Percentiles rank a stretch among this genome's conserved stretches.
These are phyloP conservation scores for Malachius bipustulatus DNA, from an alignment of 2,888 invertebrate genomes.

Conservation along the genomic window DNA sequence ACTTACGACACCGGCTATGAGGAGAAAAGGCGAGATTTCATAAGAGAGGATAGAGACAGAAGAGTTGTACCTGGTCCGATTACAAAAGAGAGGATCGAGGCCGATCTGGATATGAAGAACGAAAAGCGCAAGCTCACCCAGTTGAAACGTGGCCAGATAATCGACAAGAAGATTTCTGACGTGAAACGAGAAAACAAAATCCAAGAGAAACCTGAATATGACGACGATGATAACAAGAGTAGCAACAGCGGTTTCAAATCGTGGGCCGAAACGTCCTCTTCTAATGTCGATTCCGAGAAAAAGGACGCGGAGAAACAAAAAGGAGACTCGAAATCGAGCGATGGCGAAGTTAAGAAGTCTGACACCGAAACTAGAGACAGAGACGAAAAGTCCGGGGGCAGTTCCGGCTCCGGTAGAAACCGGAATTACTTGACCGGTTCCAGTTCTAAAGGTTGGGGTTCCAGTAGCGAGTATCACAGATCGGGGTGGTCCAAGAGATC, in stretches of 20 bases:
- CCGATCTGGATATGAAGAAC: conserved; percentile 41
- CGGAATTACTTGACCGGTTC: conserved; percentile 12
- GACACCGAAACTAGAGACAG: conserved; percentile 33
- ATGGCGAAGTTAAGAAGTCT: conserved; percentile 29
- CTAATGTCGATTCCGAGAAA: conserved; percentile 33
- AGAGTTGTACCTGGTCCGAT: conserved; percentile 47
- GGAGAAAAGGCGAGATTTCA: conserved; percentile 30
- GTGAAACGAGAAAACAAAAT: conserved; percentile 25
- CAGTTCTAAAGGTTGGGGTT: conserved; percentile 22
- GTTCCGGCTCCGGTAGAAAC: conserved; percentile 3
- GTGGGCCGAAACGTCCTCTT: conserved; percentile 37
- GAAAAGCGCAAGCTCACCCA: conserved; percentile 42
- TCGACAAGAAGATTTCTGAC: conserved; percentile 26
- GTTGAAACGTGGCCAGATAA: conserved; percentile 36
- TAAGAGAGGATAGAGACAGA: conserved; percentile 30
- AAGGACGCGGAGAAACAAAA: conserved; percentile 29
- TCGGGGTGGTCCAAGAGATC: conserved; percentile 18
- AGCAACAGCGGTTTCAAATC: conserved; percentile 28
- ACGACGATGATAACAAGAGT: conserved; percentile 17
- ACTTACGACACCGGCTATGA: conserved; percentile 31
- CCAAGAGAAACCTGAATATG: conserved; percentile 19
- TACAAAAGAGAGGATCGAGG: conserved; percentile 47
- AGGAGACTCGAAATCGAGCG: conserved; percentile 26
- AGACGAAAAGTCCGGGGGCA: conserved; percentile 20
- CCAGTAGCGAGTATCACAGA: conserved; percentile 20